These are phyloP conservation scores for Labroides dimidiatus DNA, from an alignment of 2,797 vertebrate species.

Conservation along the genomic window DNA sequence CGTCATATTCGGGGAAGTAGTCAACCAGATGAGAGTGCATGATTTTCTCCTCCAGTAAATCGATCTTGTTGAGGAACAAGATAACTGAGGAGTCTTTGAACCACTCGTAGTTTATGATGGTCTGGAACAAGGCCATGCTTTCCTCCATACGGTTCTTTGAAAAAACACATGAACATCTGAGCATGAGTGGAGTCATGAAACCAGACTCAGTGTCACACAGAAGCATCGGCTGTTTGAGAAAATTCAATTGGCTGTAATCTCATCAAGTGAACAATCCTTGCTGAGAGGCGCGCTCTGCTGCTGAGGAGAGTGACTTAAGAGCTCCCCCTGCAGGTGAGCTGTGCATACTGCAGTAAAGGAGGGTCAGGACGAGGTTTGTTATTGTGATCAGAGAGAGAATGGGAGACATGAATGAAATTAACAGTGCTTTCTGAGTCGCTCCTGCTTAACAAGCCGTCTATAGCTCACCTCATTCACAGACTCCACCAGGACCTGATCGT, in stretches of 20 bases:
- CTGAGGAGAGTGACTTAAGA: constrained; percentile 71
- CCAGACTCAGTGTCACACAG: constrained; percentile 10
- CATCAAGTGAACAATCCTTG: constrained; percentile 38
- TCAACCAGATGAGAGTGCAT: constrained; percentile 83
- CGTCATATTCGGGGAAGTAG: constrained; percentile 84
- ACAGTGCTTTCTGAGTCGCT: too few relatives aligned
- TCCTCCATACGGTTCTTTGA: constrained; percentile 84
- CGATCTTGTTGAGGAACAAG: constrained; percentile 85
- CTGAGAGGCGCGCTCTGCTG: constrained; percentile 31
- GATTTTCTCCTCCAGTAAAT: constrained; percentile 84
- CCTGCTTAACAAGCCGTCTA: constrained; percentile 31
- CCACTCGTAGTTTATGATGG: constrained; percentile 83
- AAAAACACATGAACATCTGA: constrained; percentile 21
- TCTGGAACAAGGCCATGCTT: constrained; percentile 84
- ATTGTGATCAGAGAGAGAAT: constrained; percentile 6
- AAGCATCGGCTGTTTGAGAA: constrained; percentile 39
- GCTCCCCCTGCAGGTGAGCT: constrained; percentile 78
- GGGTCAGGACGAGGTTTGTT: constrained; percentile 15
- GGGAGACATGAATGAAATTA: constrained; percentile 19
- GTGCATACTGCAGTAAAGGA: constrained; percentile 42
- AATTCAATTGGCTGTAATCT: constrained; percentile 56
- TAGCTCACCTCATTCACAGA: constrained; percentile 70
- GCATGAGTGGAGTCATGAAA: constrained; percentile 20
- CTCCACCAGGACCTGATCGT: constrained; percentile 82
- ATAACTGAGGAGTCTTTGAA: constrained; percentile 81